Percentiles rank a stretch among this genome's conserved stretches.
Evolutionary conservation across 2,888 invertebrate genomes (phyloP).

Genomic region (Thyatira batis): DNA sequence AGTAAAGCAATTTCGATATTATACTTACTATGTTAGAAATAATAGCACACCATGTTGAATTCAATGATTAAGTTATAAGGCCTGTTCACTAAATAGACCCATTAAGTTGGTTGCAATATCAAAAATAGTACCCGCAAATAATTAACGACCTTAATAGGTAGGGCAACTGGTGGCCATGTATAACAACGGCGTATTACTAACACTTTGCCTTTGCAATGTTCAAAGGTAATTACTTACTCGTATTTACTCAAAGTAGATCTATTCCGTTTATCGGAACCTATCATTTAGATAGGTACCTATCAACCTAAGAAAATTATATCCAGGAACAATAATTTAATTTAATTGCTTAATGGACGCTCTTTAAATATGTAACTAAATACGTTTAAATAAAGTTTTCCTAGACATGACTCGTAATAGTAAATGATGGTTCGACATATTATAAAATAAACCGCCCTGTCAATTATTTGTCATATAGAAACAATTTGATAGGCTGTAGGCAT

Average conservation of each 20-base stretch:
- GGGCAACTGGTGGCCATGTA: slow-evolving; percentile 12
- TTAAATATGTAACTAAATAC: slow-evolving; percentile 31
- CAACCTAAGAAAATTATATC: slow-evolving; percentile 55
- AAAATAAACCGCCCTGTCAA: slow-evolving; percentile 48
- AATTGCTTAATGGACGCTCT: slow-evolving; percentile 70
- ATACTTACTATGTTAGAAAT: not conserved
- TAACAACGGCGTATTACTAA: slow-evolving; percentile 14
- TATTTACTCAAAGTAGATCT: slow-evolving; percentile 49
- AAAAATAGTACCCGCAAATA: slow-evolving; percentile 14
- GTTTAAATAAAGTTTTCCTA: slow-evolving; percentile 52
- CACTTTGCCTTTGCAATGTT: slow-evolving; percentile 31
- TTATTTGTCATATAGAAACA: slow-evolving; percentile 43
- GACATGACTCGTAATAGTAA: slow-evolving; percentile 46
- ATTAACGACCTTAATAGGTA: slow-evolving; percentile 24
- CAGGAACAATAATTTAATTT: slow-evolving; percentile 59
- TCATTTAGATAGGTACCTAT: slow-evolving; percentile 42
- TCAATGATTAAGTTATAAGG: not conserved
- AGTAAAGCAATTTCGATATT: not conserved
- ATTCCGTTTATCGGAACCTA: slow-evolving; percentile 46
- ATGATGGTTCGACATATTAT: slow-evolving; percentile 42
- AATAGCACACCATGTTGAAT: not conserved
- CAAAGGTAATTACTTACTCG: slow-evolving; percentile 37
- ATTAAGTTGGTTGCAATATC: slow-evolving; percentile 2
- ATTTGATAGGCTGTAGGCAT: slow-evolving; percentile 32
- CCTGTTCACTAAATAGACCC: slow-evolving; percentile 2